Percentiles rank a stretch among this genome's conserved stretches.
phyloP scores from a whole-genome alignment of 2,797 vertebrate genomes.

The Zonotrichia albicollis region DNA sequence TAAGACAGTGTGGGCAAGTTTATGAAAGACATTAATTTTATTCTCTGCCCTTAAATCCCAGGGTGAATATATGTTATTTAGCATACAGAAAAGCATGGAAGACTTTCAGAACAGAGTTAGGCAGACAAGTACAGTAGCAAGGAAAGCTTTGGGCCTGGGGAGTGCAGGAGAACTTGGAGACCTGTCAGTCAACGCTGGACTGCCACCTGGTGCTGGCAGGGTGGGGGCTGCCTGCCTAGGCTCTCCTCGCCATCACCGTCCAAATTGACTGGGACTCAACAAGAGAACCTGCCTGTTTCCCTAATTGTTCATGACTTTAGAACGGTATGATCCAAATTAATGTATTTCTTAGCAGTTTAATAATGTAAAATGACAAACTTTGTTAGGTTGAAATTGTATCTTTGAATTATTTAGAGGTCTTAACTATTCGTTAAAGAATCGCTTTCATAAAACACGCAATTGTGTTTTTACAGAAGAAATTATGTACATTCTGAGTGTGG shows the following conservation, averaged over 20 bases:
- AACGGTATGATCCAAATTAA: background rate
- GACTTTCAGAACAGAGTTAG: background rate
- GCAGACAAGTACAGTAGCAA: background rate
- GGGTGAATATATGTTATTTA: background rate
- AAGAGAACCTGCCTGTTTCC: background rate
- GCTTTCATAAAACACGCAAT: constrained; percentile 1
- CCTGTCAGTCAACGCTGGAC: background rate
- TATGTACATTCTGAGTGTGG: background rate
- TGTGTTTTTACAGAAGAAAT: constrained; percentile 28
- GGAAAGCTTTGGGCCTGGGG: background rate
- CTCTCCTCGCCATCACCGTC: background rate
- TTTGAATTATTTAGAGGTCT: constrained; percentile 36
- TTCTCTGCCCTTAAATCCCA: background rate
- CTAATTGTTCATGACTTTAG: background rate
- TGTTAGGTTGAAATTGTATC: background rate
- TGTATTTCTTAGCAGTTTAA: background rate
- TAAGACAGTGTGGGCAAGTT: background rate
- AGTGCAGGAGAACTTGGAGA: background rate
- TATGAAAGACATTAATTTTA: background rate
- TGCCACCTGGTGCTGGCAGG: background rate
- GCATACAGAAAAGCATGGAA: background rate
- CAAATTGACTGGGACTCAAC: background rate
- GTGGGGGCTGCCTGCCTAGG: background rate
- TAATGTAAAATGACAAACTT: background rate
- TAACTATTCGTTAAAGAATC: constrained; percentile 35